Conservation (phyloP, 2,797 vertebrate genomes). For the Zenarchopterus dispar region DNA sequence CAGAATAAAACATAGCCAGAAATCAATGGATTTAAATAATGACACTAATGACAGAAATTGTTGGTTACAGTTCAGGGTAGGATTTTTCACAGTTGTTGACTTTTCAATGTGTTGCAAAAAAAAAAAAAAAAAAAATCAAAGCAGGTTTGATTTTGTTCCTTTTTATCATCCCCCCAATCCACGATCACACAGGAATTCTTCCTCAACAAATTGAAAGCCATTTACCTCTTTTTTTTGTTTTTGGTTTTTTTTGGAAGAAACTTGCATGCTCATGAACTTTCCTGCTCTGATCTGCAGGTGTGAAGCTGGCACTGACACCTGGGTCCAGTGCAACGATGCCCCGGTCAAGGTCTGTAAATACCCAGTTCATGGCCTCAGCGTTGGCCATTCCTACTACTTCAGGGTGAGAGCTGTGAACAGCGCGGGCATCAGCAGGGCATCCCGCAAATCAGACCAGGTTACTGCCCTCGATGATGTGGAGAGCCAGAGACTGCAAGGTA, state of each 20-base stretch:
- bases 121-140: no score
- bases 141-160: no score
- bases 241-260: not conserved
- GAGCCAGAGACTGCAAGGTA: slow-evolving; percentile 89
- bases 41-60: no score
- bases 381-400: slow-evolving; percentile 90
- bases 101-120: no score
- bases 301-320: slow-evolving; percentile 88
- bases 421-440: slow-evolving; percentile 89
- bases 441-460: slow-evolving; percentile 87
- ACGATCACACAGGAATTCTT: not conserved
- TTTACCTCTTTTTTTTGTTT: not conserved
- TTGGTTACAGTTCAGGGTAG: no score
- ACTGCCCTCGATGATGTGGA: slow-evolving; percentile 87
- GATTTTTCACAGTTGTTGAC: no score
- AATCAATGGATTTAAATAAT: no score
- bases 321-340: slow-evolving; percentile 94
- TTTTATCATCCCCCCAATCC: no score
- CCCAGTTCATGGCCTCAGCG: slow-evolving; percentile 87
- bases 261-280: not conserved
- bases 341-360: slow-evolving; percentile 94
- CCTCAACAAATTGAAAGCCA: not conserved
- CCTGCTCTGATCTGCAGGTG: slow-evolving; percentile 75
- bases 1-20: no score
- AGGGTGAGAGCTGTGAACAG: slow-evolving; percentile 92